Percentiles rank a stretch among this genome's conserved stretches.
These are phyloP conservation scores for sheep (Ovis aries) DNA, from an alignment of 2,113 vertebrate genomes.

Conservation along the genomic window ARS-UI_Ramb_v3.0 NC_056080.1:104332501-104333000, in stretches of 20 bases:
- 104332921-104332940: slow-evolving; percentile 41
- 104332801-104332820: not conserved
- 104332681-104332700: slow-evolving; percentile 27
- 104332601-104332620: not conserved
- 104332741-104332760: not conserved
- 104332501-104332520: slow-evolving; percentile 16
- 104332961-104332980: not conserved
- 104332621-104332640: slow-evolving; percentile 6
- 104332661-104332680: slow-evolving; percentile 19
- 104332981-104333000: not conserved
- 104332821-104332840: not conserved
- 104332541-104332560: not conserved
- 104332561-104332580: not conserved
- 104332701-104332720: not conserved
- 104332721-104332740: not conserved
- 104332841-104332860: not conserved
- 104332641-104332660: slow-evolving; percentile 19
- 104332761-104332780: not conserved
- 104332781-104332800: not conserved
- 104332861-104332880: slow-evolving; percentile 21
- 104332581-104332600: not conserved
- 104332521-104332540: slow-evolving; percentile 25
- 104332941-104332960: not conserved
- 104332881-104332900: slow-evolving; percentile 12
- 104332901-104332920: slow-evolving; percentile 23